Conservation (phyloP, 1,140 invertebrate genomes). For the Atopsyche davidsoni region DNA sequence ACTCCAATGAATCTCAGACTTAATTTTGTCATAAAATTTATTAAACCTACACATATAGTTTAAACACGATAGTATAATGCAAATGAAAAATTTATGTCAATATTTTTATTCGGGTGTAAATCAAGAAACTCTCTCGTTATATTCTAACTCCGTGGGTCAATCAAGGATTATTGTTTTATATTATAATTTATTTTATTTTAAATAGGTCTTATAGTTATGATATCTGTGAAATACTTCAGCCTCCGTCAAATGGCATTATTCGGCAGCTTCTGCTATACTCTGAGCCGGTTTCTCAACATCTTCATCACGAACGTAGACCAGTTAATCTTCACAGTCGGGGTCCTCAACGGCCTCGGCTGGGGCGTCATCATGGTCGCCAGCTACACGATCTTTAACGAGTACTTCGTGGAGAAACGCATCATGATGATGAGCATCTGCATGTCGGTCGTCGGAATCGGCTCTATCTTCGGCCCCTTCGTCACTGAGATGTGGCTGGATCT, state of each 20-base stretch:
- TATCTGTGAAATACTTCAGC: constrained; percentile 45
- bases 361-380: constrained; percentile 34
- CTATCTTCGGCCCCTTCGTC: constrained; percentile 52
- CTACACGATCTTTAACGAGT: constrained; percentile 46
- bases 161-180: constrained; percentile 7
- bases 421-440: constrained; percentile 48
- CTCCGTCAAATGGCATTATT: constrained; percentile 47
- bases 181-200: constrained; percentile 15
- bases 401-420: constrained; percentile 44
- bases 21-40: too few species aligned
- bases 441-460: constrained; percentile 40
- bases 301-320: constrained; percentile 48
- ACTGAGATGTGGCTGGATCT: constrained; percentile 50
- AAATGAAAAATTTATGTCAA: too few species aligned
- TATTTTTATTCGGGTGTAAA: too few species aligned
- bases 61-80: too few species aligned
- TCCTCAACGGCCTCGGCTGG: constrained; percentile 43
- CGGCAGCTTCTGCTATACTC: constrained; percentile 45
- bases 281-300: constrained; percentile 46
- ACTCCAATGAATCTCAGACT: too few species aligned
- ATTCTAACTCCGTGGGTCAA: too few species aligned
- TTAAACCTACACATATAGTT: too few species aligned
- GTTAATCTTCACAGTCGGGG: constrained; percentile 46
- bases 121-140: too few species aligned
- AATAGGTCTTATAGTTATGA: constrained; percentile 51